phyloP scores from a whole-genome alignment of 2,888 invertebrate genomes.

The Parascotia fuliginaria region DNA sequence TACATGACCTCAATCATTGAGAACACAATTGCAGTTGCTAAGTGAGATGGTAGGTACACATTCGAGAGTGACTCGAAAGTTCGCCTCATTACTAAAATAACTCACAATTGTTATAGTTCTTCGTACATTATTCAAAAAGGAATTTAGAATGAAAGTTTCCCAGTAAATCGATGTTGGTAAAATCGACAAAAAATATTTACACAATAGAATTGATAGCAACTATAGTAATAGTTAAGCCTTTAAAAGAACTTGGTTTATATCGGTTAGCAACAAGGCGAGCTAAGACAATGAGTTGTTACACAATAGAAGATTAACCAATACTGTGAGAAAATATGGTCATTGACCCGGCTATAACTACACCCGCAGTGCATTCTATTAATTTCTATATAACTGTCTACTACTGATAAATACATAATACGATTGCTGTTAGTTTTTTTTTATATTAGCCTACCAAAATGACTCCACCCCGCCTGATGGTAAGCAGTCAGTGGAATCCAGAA shows the following conservation, averaged over 20 bases:
- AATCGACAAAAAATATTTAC: conserved; percentile 2
- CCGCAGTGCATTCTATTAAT: conserved; percentile 2
- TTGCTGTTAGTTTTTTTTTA: too few relatives aligned
- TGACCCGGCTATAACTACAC: conserved; percentile 25
- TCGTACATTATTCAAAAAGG: background rate
- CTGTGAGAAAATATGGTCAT: conserved; percentile 37
- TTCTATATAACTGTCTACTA: background rate
- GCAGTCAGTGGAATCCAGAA: too few relatives aligned
- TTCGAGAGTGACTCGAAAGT: background rate
- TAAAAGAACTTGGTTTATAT: conserved; percentile 8
- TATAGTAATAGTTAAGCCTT: background rate
- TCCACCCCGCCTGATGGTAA: too few relatives aligned
- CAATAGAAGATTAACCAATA: conserved; percentile 37
- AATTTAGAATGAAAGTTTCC: conserved; percentile 12
- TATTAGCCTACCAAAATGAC: too few relatives aligned
- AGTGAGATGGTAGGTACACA: too few relatives aligned
- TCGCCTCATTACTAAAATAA: background rate
- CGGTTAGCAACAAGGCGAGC: conserved; percentile 29
- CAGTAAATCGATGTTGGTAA: conserved; percentile 5
- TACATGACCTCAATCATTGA: too few relatives aligned
- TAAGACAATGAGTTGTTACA: conserved; percentile 31
- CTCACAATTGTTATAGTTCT: background rate
- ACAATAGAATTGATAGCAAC: conserved; percentile 9
- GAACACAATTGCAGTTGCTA: too few relatives aligned
- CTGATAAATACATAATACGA: too few relatives aligned